These are phyloP conservation scores for Lepidurus couesii DNA, from an alignment of 1,140 invertebrate genomes.

Conservation along the genomic window DNA sequence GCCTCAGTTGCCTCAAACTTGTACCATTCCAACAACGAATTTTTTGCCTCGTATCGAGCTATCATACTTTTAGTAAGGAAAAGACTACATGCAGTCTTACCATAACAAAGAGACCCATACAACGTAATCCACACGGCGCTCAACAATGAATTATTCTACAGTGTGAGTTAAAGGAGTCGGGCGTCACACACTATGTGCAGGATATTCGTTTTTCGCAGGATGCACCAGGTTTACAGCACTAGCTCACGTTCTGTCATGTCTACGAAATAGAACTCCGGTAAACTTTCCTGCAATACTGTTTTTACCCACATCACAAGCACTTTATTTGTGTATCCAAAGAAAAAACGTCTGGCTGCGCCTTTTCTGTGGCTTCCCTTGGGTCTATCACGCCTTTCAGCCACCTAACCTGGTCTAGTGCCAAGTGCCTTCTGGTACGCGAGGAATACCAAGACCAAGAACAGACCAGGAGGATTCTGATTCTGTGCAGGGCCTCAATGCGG, in stretches of 20 bases:
- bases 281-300: not conserved
- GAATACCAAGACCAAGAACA: not conserved
- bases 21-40: too few relatives aligned
- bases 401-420: not conserved
- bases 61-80: not conserved
- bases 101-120: not conserved
- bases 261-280: not conserved
- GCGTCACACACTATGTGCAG: not conserved
- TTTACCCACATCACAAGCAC: not conserved
- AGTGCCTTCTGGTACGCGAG: not conserved
- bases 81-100: not conserved
- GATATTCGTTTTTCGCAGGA: not conserved
- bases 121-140: not conserved
- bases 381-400: slow-evolving; percentile 6
- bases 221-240: not conserved
- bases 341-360: not conserved
- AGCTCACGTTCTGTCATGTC: not conserved
- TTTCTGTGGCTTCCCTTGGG: not conserved
- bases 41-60: too few relatives aligned
- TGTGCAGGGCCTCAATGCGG: not conserved
- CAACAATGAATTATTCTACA: not conserved
- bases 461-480: not conserved
- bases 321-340: not conserved
- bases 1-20: too few relatives aligned
- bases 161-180: not conserved